phyloP scores from a whole-genome alignment of 2,797 vertebrate genomes.

The Pipistrellus pygmaeus region DNA sequence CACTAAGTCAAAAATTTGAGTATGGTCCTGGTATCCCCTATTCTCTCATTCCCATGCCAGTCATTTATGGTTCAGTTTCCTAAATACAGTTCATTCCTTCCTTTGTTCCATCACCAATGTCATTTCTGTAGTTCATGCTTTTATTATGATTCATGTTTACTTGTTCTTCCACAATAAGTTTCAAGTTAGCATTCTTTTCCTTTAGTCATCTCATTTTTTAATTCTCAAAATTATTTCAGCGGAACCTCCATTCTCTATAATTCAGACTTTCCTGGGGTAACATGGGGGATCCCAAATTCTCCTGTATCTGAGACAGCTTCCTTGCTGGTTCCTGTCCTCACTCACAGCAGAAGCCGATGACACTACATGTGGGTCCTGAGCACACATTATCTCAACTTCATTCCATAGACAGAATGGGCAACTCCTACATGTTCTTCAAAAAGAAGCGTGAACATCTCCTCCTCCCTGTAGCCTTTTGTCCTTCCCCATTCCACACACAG shows the following conservation, averaged over 20 bases:
- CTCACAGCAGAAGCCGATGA: rapidly evolving
- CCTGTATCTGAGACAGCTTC: no score
- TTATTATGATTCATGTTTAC: background rate
- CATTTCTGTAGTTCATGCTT: background rate
- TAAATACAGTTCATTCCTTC: background rate
- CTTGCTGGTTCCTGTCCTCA: no score
- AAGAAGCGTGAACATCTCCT: background rate
- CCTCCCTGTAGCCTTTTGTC: background rate
- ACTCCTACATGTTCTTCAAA: background rate
- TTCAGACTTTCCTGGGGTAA: background rate
- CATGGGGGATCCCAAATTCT: background rate
- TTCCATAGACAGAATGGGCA: background rate
- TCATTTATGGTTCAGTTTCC: background rate
- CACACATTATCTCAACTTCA: rapidly evolving
- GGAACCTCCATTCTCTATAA: background rate
- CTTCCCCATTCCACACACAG: background rate
- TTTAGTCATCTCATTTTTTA: background rate
- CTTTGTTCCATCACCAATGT: background rate
- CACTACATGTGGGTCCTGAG: rapidly evolving
- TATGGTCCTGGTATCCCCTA: rapidly evolving
- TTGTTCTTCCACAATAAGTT: background rate
- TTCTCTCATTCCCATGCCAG: background rate
- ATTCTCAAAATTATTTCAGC: background rate
- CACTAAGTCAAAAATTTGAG: background rate
- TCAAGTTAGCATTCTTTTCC: background rate